Conservation (phyloP, 2,113 vertebrate genomes). For the Amphilophus citrinellus region DNA sequence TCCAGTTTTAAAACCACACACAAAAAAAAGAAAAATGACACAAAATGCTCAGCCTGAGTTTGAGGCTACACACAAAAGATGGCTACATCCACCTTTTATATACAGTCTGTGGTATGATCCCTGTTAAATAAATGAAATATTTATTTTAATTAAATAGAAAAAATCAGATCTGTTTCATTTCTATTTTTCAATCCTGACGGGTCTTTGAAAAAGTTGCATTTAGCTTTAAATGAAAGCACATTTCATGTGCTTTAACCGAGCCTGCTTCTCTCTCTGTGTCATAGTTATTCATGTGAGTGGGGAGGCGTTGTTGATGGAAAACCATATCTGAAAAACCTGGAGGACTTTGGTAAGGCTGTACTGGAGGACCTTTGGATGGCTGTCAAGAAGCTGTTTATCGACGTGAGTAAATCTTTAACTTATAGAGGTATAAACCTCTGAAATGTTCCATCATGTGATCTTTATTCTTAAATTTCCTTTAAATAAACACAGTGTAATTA, state of each 20-base stretch:
- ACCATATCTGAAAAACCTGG: conserved; percentile 82
- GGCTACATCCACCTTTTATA: not conserved
- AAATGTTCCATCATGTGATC: fast-evolving
- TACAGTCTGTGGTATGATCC: not conserved
- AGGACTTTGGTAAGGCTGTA: conserved; percentile 82
- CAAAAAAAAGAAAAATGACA: not conserved
- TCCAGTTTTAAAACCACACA: not conserved
- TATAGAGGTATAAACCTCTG: not conserved
- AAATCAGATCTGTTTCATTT: not conserved
- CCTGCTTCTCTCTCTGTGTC: not conserved
- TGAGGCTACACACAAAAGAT: not conserved
- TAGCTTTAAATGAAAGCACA: not conserved
- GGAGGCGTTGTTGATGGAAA: conserved; percentile 82
- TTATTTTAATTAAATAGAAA: not conserved
- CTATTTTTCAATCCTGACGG: fast-evolving
- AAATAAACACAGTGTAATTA: not conserved
- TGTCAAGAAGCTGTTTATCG: conserved; percentile 73
- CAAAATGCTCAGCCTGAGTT: not conserved
- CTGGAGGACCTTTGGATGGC: conserved; percentile 86
- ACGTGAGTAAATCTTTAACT: conserved; percentile 62
- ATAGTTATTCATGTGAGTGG: conserved; percentile 86
- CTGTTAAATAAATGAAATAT: not conserved
- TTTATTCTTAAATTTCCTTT: not conserved
- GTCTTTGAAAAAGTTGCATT: not conserved
- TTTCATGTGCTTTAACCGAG: not conserved